phyloP scores from a whole-genome alignment of 1,140 invertebrate species.

The Drosophila simulans region DNA sequence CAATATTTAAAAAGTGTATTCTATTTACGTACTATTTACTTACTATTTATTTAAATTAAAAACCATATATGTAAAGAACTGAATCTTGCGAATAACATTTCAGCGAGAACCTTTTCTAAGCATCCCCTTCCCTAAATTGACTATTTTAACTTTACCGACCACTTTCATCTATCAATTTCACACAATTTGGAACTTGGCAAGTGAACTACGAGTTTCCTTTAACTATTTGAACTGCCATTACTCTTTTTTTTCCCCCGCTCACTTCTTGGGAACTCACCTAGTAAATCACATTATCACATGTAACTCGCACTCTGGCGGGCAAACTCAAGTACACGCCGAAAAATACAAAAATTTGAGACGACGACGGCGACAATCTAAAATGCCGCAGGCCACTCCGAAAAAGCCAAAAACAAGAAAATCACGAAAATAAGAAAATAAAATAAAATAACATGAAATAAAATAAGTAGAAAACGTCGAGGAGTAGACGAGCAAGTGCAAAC shows the following conservation, averaged over 20 bases:
- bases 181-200: conserved; percentile 35
- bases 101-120: neutral
- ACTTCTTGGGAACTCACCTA: conserved; percentile 8
- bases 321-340: conserved; percentile 10
- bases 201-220: conserved; percentile 11
- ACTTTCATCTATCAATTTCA: conserved; percentile 37
- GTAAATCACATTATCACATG: conserved; percentile 29
- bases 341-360: conserved; percentile 27
- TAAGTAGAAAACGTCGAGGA: conserved; percentile 17
- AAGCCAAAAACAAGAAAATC: conserved; percentile 34
- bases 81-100: no score
- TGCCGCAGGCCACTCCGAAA: conserved; percentile 50
- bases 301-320: conserved; percentile 47
- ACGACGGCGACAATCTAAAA: conserved; percentile 41
- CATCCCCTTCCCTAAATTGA: conserved; percentile 1
- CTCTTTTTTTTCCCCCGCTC: neutral
- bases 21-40: no score
- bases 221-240: conserved; percentile 10
- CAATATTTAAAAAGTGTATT: no score
- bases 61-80: no score
- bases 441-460: neutral
- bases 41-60: no score
- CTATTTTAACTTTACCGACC: conserved; percentile 15
- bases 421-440: neutral
- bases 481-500: conserved; percentile 62